Conservation (phyloP, 1,140 invertebrate species). For the Adelges cooleyi region DNA sequence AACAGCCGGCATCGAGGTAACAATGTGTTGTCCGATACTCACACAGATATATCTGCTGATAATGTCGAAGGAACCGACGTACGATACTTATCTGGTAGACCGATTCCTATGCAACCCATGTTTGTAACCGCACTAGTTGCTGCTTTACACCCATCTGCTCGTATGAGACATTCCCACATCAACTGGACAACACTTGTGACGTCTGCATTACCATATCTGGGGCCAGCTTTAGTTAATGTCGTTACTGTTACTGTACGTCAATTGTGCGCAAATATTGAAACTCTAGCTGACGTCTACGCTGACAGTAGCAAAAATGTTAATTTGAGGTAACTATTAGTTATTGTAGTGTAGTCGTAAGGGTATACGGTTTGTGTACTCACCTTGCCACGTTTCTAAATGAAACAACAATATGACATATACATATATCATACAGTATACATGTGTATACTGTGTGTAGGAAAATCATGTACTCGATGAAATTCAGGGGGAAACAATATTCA, state of each 20-base stretch:
- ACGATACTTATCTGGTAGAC: constrained; percentile 53
- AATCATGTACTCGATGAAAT: too few species aligned
- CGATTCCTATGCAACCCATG: constrained; percentile 72
- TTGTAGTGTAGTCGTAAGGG: too few species aligned
- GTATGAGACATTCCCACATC: constrained; percentile 55
- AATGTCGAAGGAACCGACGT: constrained; percentile 36
- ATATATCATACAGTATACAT: too few species aligned
- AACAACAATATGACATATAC: too few species aligned
- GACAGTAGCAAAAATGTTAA: constrained; percentile 18
- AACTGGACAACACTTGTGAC: constrained; percentile 73
- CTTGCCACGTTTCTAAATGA: neutral
- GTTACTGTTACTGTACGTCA: constrained; percentile 68
- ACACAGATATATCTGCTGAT: constrained; percentile 2
- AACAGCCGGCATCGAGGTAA: constrained; percentile 19
- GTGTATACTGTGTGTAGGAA: too few species aligned
- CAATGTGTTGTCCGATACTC: constrained; percentile 36
- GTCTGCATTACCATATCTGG: constrained; percentile 61
- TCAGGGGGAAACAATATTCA: too few species aligned
- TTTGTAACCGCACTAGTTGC: constrained; percentile 70
- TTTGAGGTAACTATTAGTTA: constrained; percentile 1
- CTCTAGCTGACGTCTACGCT: constrained; percentile 43
- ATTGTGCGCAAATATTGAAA: constrained; percentile 71
- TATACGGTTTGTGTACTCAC: neutral
- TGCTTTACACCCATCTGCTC: constrained; percentile 48
- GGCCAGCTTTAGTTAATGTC: constrained; percentile 59